Percentiles rank a stretch among this genome's conserved stretches.
Evolutionary conservation across 2,797 vertebrate species (phyloP).

Genomic region (Chiloscyllium punctatum): DNA sequence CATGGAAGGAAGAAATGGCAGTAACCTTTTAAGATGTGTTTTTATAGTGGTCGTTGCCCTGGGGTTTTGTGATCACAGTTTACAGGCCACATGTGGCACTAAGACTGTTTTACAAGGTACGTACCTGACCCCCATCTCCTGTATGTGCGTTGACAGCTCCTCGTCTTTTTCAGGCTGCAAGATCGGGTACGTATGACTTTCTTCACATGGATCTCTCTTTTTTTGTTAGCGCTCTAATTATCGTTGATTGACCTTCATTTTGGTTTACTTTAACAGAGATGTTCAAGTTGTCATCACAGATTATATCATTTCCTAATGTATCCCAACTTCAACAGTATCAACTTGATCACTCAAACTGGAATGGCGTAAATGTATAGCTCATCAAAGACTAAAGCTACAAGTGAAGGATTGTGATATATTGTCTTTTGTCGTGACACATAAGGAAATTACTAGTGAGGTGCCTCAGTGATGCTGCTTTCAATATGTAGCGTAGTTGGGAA

Average conservation of each 20-base stretch:
- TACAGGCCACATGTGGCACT: neutral
- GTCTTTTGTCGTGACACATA: neutral
- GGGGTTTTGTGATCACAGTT: neutral
- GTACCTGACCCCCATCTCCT: neutral
- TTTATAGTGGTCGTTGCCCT: neutral
- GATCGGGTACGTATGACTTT: neutral
- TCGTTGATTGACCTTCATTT: neutral
- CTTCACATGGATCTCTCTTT: neutral
- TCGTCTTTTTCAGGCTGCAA: neutral
- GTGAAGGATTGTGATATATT: neutral
- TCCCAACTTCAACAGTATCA: neutral
- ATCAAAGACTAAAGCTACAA: too few species aligned
- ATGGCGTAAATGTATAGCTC: neutral
- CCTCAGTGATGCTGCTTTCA: neutral
- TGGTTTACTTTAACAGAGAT: neutral
- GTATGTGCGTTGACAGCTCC: neutral
- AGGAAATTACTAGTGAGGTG: too few species aligned
- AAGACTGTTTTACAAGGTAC: neutral
- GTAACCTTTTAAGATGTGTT: neutral
- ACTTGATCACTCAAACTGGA: neutral
- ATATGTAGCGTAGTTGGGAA: neutral
- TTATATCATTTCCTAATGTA: neutral
- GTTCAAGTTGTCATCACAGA: neutral
- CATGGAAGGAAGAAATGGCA: neutral
- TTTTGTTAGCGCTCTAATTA: neutral